Percentiles rank a stretch among this genome's conserved stretches.
These are phyloP conservation scores for Chaetodon auriga DNA, from an alignment of 2,113 vertebrate genomes.

Conservation along the genomic window DNA sequence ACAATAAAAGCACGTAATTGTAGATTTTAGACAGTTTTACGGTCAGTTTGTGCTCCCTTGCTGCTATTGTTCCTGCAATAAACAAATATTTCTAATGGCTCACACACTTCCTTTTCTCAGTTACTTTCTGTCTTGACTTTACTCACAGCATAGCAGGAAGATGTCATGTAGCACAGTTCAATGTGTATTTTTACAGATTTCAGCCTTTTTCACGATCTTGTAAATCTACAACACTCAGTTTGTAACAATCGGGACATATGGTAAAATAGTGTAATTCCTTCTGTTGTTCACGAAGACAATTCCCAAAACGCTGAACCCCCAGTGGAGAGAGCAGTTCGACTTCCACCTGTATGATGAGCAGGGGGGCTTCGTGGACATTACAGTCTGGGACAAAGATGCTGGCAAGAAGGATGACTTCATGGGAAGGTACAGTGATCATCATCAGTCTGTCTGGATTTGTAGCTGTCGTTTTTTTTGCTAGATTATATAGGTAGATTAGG, in stretches of 20 bases:
- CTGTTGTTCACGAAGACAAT: slow-evolving; percentile 85
- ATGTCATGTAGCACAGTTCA: neutral
- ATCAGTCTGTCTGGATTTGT: neutral
- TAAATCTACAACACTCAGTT: neutral
- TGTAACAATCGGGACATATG: no score
- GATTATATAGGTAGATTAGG: neutral
- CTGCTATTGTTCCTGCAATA: neutral
- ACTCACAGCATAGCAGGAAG: no score
- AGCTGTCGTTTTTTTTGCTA: neutral
- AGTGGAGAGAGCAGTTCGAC: slow-evolving; percentile 99
- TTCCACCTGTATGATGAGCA: slow-evolving; percentile 97
- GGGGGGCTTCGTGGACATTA: slow-evolving; percentile 94
- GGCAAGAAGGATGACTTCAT: slow-evolving; percentile 98
- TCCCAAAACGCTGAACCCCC: slow-evolving; percentile 95
- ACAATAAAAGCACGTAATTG: neutral
- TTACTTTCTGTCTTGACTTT: no score
- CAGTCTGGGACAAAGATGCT: slow-evolving; percentile 96
- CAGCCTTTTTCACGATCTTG: neutral
- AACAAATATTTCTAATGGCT: neutral
- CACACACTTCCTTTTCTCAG: neutral
- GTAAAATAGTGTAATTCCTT: neutral
- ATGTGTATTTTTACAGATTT: neutral
- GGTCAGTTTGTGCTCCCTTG: no score
- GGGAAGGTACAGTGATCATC: slow-evolving; percentile 89
- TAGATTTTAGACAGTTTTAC: neutral